Evolutionary conservation across 2,888 invertebrate genomes (phyloP).

Genomic region (Ormyrus thymus): DNA sequence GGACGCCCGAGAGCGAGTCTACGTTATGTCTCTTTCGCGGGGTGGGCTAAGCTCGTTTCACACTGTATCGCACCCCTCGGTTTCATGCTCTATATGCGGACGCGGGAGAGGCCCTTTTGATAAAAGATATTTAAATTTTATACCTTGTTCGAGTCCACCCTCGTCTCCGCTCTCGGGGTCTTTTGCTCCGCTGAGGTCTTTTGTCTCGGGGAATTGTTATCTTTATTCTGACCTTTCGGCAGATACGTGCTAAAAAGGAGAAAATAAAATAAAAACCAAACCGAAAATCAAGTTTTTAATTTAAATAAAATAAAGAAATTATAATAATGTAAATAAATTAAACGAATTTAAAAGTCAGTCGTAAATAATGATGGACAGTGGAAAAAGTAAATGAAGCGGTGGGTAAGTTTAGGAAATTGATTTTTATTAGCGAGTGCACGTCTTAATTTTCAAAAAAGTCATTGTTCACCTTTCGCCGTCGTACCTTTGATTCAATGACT

Average conservation of each 20-base stretch:
- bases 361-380: too few relatives aligned
- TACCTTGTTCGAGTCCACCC: constrained; percentile 39
- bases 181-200: constrained; percentile 16
- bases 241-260: constrained; percentile 40
- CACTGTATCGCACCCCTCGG: constrained; percentile 50
- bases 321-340: neutral
- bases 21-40: constrained; percentile 7
- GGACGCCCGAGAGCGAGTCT: constrained; percentile 39
- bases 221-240: constrained; percentile 32
- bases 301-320: neutral
- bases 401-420: too few relatives aligned
- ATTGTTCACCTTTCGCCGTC: too few relatives aligned
- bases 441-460: too few relatives aligned
- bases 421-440: too few relatives aligned
- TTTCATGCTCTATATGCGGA: neutral
- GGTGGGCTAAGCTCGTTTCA: constrained; percentile 45
- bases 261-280: constrained; percentile 46
- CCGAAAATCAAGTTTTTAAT: constrained; percentile 5
- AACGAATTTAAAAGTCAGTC: neutral
- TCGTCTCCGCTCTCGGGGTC: constrained; percentile 16
- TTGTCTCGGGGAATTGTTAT: constrained; percentile 21
- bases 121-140: constrained; percentile 53
- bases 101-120: constrained; percentile 20
- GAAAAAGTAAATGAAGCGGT: too few relatives aligned
- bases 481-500: too few relatives aligned